Percentiles rank a stretch among this genome's conserved stretches.
phyloP scores from a whole-genome alignment of 2,888 invertebrate genomes.

The Pseudococcus jackbeardsleyi region DNA sequence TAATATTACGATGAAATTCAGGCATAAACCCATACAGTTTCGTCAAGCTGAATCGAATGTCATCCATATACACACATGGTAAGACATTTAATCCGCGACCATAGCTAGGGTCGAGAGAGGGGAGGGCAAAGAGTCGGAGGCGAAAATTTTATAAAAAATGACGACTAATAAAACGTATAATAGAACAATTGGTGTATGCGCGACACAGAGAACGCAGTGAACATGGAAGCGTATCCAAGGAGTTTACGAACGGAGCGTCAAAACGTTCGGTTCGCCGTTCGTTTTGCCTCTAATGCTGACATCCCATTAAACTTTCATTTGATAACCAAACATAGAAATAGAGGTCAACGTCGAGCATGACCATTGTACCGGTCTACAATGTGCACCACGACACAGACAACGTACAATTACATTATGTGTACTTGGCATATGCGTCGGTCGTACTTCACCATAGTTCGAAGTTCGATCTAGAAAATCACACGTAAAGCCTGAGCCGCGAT shows the following conservation, averaged over 20 bases:
- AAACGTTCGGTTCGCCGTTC: constrained; percentile 55
- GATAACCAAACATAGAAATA: constrained; percentile 66
- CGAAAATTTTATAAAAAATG: background rate
- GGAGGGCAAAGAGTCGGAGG: background rate
- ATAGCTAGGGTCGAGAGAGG: background rate
- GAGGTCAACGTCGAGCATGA: constrained; percentile 65
- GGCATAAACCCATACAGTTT: background rate
- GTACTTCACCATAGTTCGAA: constrained; percentile 8
- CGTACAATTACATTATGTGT: background rate
- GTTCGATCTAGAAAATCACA: constrained; percentile 21
- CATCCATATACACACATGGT: background rate
- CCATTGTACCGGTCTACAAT: constrained; percentile 50
- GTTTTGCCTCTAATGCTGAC: constrained; percentile 65
- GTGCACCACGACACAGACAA: background rate
- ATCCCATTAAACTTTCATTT: constrained; percentile 67
- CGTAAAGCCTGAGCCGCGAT: background rate
- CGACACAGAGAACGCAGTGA: too few relatives aligned
- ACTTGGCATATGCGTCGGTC: background rate
- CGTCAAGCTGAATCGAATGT: background rate
- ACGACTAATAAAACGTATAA: background rate
- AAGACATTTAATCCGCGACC: constrained; percentile 8
- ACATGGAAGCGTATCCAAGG: background rate
- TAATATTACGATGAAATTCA: background rate
- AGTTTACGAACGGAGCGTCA: background rate
- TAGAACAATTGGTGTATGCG: background rate